Evolutionary conservation across 1,140 invertebrate genomes (phyloP).

Genomic region (Calosoma granatense): DNA sequence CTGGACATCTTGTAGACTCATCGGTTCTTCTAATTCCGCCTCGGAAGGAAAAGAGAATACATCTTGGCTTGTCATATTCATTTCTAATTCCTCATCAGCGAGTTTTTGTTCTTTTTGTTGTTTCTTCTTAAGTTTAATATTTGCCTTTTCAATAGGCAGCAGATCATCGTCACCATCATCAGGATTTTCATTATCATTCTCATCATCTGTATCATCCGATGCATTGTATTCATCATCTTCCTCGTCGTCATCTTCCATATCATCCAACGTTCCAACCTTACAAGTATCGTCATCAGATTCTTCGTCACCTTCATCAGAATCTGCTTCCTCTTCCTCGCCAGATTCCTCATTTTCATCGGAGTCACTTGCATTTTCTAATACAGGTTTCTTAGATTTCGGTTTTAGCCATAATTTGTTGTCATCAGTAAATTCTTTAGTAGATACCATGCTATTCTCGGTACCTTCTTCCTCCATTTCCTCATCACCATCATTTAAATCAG

Average conservation of each 20-base stretch:
- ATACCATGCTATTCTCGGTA: conserved; percentile 18
- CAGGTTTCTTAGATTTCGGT: conserved; percentile 37
- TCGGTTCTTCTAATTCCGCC: conserved; percentile 53
- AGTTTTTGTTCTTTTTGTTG: conserved; percentile 57
- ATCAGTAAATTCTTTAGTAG: conserved; percentile 47
- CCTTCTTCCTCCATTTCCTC: conserved; percentile 28
- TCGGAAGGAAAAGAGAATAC: conserved; percentile 64
- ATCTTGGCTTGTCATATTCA: conserved; percentile 64
- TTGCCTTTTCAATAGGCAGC: conserved; percentile 78
- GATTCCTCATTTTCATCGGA: conserved; percentile 22
- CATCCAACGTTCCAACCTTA: conserved; percentile 37
- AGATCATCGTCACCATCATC: conserved; percentile 51
- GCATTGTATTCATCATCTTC: conserved; percentile 24
- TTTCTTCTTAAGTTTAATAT: conserved; percentile 69
- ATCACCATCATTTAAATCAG: conserved; percentile 19
- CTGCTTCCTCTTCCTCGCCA: conserved; percentile 19
- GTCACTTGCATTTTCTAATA: conserved; percentile 21
- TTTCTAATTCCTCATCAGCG: conserved; percentile 69
- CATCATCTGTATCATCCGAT: conserved; percentile 25
- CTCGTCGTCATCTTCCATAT: conserved; percentile 36
- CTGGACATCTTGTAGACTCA: conserved; percentile 74
- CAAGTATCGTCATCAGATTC: conserved; percentile 17
- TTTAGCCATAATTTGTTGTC: conserved; percentile 60
- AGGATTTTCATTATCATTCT: conserved; percentile 32
- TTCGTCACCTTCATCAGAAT: conserved; percentile 32